A percentile compares a stretch with the other conserved stretches of the same genome.
Conservation (phyloP, 1,140 invertebrate species). For the Thalassaphorura encarpata region DNA sequence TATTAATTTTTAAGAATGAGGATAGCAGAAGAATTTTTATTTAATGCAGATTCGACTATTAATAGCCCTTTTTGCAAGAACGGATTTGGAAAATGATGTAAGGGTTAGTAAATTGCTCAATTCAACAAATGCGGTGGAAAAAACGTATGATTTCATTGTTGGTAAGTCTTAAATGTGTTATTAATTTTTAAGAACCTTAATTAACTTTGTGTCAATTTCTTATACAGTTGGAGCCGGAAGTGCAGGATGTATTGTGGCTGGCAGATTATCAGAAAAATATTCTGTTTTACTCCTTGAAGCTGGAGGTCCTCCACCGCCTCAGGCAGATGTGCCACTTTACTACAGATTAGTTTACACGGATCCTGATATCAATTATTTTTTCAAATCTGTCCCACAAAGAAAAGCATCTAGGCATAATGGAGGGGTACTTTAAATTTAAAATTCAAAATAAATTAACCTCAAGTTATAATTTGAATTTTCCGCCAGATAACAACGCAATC, state of each 20-base stretch:
- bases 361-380: background rate
- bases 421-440: background rate
- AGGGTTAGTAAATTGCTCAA: too few relatives aligned
- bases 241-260: background rate
- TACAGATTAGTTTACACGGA: background rate
- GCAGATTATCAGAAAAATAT: background rate
- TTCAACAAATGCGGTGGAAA: too few relatives aligned
- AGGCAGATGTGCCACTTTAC: background rate
- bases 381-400: background rate
- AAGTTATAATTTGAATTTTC: background rate
- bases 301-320: background rate
- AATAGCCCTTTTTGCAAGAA: too few relatives aligned
- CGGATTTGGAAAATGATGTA: too few relatives aligned
- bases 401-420: background rate
- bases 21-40: too few relatives aligned
- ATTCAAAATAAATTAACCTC: background rate
- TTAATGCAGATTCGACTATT: too few relatives aligned
- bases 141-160: too few relatives aligned
- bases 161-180: too few relatives aligned
- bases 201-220: too few relatives aligned
- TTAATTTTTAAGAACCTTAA: too few relatives aligned
- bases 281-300: background rate
- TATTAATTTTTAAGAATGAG: too few relatives aligned
- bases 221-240: background rate
- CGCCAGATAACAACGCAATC: slow-evolving; percentile 18